Evolutionary conservation across 2,113 vertebrate genomes (phyloP).

Genomic region (Scomber scombrus): DNA sequence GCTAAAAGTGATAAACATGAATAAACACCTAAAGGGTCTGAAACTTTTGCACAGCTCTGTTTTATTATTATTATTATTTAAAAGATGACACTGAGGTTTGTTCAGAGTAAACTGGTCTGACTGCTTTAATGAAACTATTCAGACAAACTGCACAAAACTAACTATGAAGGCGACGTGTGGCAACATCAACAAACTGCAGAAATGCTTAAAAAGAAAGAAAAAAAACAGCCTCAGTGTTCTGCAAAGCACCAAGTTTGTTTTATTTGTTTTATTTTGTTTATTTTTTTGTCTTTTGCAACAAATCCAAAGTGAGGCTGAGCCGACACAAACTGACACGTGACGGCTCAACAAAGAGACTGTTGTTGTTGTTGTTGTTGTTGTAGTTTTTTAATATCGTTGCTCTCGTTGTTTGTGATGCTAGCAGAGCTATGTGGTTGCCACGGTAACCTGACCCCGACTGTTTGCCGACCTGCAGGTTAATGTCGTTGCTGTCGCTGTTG

Average conservation of each 20-base stretch:
- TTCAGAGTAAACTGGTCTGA: too few species aligned
- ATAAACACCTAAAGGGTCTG: too few species aligned
- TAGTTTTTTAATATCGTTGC: not conserved
- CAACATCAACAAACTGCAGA: not conserved
- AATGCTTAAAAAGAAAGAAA: too few species aligned
- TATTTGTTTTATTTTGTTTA: not conserved
- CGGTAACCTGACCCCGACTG: constrained; percentile 68
- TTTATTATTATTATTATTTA: too few species aligned
- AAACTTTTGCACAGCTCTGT: too few species aligned
- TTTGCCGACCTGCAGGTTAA: constrained; percentile 54
- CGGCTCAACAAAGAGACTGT: constrained; percentile 24
- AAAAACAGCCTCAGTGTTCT: not conserved
- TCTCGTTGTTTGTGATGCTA: constrained; percentile 47
- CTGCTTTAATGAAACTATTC: too few species aligned
- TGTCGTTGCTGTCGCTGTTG: constrained; percentile 32
- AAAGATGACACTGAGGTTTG: too few species aligned
- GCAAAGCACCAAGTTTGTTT: too few species aligned
- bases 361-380: constrained; percentile 18
- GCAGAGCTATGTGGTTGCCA: constrained; percentile 58
- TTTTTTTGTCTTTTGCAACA: not conserved
- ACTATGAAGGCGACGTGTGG: constrained; percentile 25
- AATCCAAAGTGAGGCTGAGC: constrained; percentile 25
- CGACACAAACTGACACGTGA: not conserved
- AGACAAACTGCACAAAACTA: too few species aligned
- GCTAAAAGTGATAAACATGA: too few species aligned